Percentiles rank a stretch among this genome's conserved stretches.
Evolutionary conservation across 2,113 vertebrate species (phyloP).

Genomic region (Scortum barcoo): DNA sequence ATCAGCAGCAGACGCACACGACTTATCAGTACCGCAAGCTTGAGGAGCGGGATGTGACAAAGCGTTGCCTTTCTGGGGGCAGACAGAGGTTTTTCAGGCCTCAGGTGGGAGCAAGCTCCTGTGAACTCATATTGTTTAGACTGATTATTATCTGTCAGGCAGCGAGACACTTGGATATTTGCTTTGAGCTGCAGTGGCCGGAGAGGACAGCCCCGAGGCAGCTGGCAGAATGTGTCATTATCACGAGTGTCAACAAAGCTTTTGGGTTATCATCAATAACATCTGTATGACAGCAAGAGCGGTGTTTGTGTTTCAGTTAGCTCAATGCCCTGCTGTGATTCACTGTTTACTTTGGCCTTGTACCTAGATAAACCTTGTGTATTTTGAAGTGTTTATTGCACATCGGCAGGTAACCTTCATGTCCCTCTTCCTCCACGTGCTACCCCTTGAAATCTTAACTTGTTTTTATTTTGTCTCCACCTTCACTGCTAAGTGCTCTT

Average conservation of each 20-base stretch:
- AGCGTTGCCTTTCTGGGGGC: constrained; percentile 28
- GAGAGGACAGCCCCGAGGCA: constrained; percentile 52
- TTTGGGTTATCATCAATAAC: constrained; percentile 71
- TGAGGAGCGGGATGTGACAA: constrained; percentile 42
- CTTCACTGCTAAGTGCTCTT: background rate
- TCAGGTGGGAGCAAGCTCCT: constrained; percentile 49
- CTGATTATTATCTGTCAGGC: constrained; percentile 70
- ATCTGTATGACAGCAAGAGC: constrained; percentile 53
- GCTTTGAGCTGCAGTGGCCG: constrained; percentile 62
- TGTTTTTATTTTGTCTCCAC: constrained; percentile 7
- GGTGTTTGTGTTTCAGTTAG: constrained; percentile 54
- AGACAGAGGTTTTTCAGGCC: constrained; percentile 47
- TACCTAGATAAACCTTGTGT: constrained; percentile 50
- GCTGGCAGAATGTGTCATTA: constrained; percentile 66
- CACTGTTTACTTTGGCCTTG: constrained; percentile 62
- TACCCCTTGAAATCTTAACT: background rate
- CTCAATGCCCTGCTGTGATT: constrained; percentile 32
- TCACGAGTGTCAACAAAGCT: constrained; percentile 68
- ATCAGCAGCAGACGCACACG: background rate
- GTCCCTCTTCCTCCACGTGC: background rate
- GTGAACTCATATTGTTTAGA: constrained; percentile 58
- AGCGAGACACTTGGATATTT: constrained; percentile 64
- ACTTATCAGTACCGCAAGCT: background rate
- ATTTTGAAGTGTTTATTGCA: constrained; percentile 54
- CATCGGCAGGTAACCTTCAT: constrained; percentile 9